Conservation (phyloP, 37 sponge, comb jelly and placozoan genomes). For the Tethya wilhelma region DNA sequence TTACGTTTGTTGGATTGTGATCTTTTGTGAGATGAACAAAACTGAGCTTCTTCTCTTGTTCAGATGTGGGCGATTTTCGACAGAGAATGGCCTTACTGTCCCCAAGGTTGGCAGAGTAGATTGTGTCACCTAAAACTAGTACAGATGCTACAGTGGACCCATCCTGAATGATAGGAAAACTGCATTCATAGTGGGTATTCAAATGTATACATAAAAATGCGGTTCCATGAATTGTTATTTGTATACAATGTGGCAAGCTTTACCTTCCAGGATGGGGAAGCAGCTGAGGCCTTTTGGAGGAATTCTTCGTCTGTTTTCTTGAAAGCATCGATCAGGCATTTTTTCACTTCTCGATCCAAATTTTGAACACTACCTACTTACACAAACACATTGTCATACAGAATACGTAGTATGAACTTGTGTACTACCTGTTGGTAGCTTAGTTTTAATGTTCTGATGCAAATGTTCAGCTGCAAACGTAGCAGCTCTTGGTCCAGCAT, state of each 20-base stretch:
- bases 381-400: background rate
- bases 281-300: conserved; percentile 68
- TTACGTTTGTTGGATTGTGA: conserved; percentile 74
- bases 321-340: conserved; percentile 79
- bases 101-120: conserved; percentile 84
- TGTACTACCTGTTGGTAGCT: conserved; percentile 78
- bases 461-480: conserved; percentile 74
- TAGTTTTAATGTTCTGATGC: conserved; percentile 56
- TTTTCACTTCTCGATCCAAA: conserved; percentile 73
- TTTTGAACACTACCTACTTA: conserved; percentile 62
- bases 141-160: conserved; percentile 77
- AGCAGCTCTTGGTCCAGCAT: conserved; percentile 82
- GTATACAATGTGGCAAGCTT: conserved; percentile 7
- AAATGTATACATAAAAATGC: no score
- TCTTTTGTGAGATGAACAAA: conserved; percentile 72
- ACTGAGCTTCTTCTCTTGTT: conserved; percentile 1
- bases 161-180: conserved; percentile 26
- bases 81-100: conserved; percentile 86
- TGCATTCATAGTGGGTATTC: no score
- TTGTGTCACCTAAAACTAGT: conserved; percentile 66
- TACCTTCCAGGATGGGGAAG: conserved; percentile 81
- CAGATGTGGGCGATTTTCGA: conserved; percentile 7
- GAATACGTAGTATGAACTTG: no score
- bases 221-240: no score
- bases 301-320: conserved; percentile 85